A percentile compares a stretch with the other conserved stretches of the same genome.
phyloP scores from a whole-genome alignment of 2,113 vertebrate genomes.

The Indicator maculatus region DNA sequence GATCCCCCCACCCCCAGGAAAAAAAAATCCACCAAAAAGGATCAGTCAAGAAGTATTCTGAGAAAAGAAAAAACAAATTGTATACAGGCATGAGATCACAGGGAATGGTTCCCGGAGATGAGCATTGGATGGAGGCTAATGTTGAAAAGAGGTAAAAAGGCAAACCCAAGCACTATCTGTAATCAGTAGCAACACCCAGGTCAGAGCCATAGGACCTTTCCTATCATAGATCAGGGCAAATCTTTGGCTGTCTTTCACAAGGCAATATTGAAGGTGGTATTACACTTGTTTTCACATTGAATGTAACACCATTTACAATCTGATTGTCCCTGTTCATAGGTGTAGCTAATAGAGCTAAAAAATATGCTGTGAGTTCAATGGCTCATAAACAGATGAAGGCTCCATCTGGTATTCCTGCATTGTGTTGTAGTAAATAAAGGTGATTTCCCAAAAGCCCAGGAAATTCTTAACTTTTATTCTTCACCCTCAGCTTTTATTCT shows the following conservation, averaged over 20 bases:
- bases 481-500: neutral
- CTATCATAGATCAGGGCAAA: neutral
- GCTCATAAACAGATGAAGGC: neutral
- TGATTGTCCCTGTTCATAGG: neutral
- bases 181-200: neutral
- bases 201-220: neutral
- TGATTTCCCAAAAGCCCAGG: neutral
- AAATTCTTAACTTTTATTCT: neutral
- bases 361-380: neutral
- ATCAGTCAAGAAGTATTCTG: neutral
- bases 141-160: neutral
- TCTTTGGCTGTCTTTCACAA: slow-evolving; percentile 3
- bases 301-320: neutral
- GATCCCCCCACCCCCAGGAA: neutral
- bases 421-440: neutral
- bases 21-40: neutral
- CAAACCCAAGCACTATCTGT: neutral
- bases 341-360: slow-evolving; percentile 9
- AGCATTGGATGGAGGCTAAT: neutral
- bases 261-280: neutral
- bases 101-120: neutral
- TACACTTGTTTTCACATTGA: neutral
- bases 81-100: neutral
- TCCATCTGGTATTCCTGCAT: neutral
- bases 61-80: neutral